A percentile compares a stretch with the other conserved stretches of the same genome.
phyloP scores from a whole-genome alignment of 2,888 invertebrate genomes.

The Xanthostigma xanthostigma region DNA sequence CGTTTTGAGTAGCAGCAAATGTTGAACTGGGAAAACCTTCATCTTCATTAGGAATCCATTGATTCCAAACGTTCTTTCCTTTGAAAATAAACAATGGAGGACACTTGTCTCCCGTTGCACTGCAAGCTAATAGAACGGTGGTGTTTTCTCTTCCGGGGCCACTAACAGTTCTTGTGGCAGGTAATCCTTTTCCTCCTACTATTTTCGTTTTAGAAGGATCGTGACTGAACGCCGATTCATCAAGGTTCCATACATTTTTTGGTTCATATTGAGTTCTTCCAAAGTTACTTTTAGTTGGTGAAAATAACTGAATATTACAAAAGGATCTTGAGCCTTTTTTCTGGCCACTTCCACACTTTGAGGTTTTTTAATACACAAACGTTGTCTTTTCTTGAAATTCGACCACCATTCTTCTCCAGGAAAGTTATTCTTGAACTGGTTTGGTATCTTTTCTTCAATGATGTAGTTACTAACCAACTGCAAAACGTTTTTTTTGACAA shows the following conservation, averaged over 20 bases:
- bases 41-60: slow-evolving; percentile 13
- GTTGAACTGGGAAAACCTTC: slow-evolving; percentile 13
- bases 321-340: slow-evolving; percentile 14
- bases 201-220: slow-evolving; percentile 1
- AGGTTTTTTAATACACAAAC: slow-evolving; percentile 21
- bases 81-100: slow-evolving; percentile 17
- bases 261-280: slow-evolving; percentile 12
- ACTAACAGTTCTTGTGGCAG: slow-evolving; percentile 1
- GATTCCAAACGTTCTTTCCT: slow-evolving; percentile 17
- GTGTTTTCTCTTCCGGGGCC: slow-evolving; percentile 15
- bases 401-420: slow-evolving; percentile 20
- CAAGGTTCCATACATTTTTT: slow-evolving; percentile 5
- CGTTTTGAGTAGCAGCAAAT: slow-evolving; percentile 18
- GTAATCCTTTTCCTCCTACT: slow-evolving; percentile 10
- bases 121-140: slow-evolving; percentile 12
- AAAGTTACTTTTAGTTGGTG: slow-evolving; percentile 9
- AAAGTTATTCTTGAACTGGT: slow-evolving; percentile 18
- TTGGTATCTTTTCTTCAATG: slow-evolving; percentile 14
- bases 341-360: slow-evolving; percentile 20
- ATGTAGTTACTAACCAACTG: slow-evolving; percentile 3
- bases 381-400: slow-evolving; percentile 17
- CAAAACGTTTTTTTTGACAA: no score
- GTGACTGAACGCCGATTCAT: slow-evolving; percentile 10
- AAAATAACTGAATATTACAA: no score
- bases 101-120: slow-evolving; percentile 14